phyloP scores from a whole-genome alignment of 2,888 invertebrate species.

The Endomychus coccineus region DNA sequence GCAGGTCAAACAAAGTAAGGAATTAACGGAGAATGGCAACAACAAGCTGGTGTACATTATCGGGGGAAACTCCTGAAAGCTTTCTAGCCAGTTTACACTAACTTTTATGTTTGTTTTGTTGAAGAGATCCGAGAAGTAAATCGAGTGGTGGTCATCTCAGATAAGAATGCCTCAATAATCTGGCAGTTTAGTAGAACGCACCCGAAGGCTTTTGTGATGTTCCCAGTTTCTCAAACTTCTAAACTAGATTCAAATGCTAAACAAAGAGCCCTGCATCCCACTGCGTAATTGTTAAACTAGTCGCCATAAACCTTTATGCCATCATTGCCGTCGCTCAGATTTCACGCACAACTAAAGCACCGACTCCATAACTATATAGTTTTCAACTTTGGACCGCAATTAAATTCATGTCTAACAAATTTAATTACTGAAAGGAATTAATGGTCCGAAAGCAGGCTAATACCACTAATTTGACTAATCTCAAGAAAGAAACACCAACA shows the following conservation, averaged over 20 bases:
- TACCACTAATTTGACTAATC: too few species aligned
- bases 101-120: constrained; percentile 24
- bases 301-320: too few species aligned
- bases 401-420: too few species aligned
- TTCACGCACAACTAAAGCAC: constrained; percentile 27
- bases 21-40: constrained; percentile 7
- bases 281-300: constrained; percentile 31
- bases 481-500: too few species aligned
- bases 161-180: constrained; percentile 26
- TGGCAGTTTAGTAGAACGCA: constrained; percentile 16
- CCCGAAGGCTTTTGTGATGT: constrained; percentile 21
- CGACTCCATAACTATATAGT: constrained; percentile 17
- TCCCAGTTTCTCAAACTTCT: constrained; percentile 17
- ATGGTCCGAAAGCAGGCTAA: too few species aligned
- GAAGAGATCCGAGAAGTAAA: constrained; percentile 15
- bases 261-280: constrained; percentile 18
- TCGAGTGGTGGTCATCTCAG: constrained; percentile 24
- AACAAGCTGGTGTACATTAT: too few species aligned
- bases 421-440: too few species aligned
- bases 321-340: constrained; percentile 32
- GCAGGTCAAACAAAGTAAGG: too few species aligned
- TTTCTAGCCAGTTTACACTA: constrained; percentile 24
- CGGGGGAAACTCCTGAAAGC: constrained; percentile 22
- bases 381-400: too few species aligned
- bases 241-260: constrained; percentile 25